Conservation (phyloP, 2,888 invertebrate genomes). For the Muscina levida region DNA sequence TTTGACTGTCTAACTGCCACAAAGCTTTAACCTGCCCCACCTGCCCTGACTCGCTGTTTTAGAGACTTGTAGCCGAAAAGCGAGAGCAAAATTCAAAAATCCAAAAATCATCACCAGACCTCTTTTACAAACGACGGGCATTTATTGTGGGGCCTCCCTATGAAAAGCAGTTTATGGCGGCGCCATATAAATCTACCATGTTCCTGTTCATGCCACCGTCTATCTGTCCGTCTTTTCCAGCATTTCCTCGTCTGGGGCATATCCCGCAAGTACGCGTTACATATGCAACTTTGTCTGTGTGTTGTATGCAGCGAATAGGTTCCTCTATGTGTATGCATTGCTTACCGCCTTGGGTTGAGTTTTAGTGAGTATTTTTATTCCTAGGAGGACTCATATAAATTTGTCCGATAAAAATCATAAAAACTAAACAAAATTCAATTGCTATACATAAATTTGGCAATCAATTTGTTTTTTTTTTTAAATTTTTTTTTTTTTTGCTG, state of each 20-base stretch:
- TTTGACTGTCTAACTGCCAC: slow-evolving; percentile 38
- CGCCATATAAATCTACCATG: slow-evolving; percentile 16
- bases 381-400: slow-evolving; percentile 57
- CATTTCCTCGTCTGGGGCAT: background rate
- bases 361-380: slow-evolving; percentile 36
- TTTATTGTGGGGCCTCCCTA: slow-evolving; percentile 41
- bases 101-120: slow-evolving; percentile 37
- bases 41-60: background rate
- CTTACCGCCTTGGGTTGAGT: slow-evolving; percentile 29
- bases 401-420: slow-evolving; percentile 62
- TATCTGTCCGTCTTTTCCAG: slow-evolving; percentile 7
- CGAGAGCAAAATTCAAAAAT: slow-evolving; percentile 14
- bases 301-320: slow-evolving; percentile 11
- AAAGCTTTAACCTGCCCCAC: background rate
- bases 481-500: no score
- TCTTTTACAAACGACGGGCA: slow-evolving; percentile 49
- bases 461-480: slow-evolving; percentile 24
- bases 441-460: slow-evolving; percentile 17
- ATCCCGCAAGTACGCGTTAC: no score
- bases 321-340: slow-evolving; percentile 31
- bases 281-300: slow-evolving; percentile 30
- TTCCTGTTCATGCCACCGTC: slow-evolving; percentile 9
- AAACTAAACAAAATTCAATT: slow-evolving; percentile 49
- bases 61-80: slow-evolving; percentile 9
- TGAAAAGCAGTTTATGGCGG: background rate